Conservation (phyloP, 2,888 invertebrate genomes). For the Drosophila anomalipes region DNA sequence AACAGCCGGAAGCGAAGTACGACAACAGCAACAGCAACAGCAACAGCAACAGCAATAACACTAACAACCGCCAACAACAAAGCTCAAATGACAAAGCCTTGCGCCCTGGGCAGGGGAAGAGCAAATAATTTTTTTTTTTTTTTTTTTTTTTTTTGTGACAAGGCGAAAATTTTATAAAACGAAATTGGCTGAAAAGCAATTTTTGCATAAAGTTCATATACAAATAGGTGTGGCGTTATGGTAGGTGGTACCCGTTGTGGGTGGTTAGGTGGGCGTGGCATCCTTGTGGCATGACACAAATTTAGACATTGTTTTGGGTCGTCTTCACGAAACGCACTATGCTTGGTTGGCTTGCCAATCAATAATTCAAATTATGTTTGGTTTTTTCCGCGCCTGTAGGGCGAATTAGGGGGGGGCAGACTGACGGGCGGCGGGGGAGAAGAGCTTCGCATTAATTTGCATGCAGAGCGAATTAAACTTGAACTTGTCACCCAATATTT, state of each 20-base stretch:
- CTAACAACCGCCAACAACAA: slow-evolving; percentile 38
- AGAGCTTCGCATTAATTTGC: slow-evolving; percentile 47
- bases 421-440: not conserved
- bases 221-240: slow-evolving; percentile 54
- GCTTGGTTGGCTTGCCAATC: slow-evolving; percentile 63
- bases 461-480: slow-evolving; percentile 48
- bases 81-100: slow-evolving; percentile 69
- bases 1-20: slow-evolving; percentile 74
- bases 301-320: slow-evolving; percentile 60
- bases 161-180: slow-evolving; percentile 62
- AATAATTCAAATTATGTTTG: slow-evolving; percentile 77
- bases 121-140: slow-evolving; percentile 22
- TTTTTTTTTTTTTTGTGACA: slow-evolving; percentile 18
- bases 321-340: slow-evolving; percentile 53
- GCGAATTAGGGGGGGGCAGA: not conserved
- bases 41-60: slow-evolving; percentile 21
- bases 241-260: not conserved
- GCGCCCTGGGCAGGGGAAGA: slow-evolving; percentile 1
- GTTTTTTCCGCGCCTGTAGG: slow-evolving; percentile 33
- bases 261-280: slow-evolving; percentile 43
- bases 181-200: slow-evolving; percentile 71
- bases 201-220: slow-evolving; percentile 60
- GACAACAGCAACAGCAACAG: slow-evolving; percentile 26
- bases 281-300: slow-evolving; percentile 65
- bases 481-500: slow-evolving; percentile 48